A percentile compares a stretch with the other conserved stretches of the same genome.
Evolutionary conservation across 2,888 invertebrate species (phyloP).

Genomic region (Aplocera efformata): DNA sequence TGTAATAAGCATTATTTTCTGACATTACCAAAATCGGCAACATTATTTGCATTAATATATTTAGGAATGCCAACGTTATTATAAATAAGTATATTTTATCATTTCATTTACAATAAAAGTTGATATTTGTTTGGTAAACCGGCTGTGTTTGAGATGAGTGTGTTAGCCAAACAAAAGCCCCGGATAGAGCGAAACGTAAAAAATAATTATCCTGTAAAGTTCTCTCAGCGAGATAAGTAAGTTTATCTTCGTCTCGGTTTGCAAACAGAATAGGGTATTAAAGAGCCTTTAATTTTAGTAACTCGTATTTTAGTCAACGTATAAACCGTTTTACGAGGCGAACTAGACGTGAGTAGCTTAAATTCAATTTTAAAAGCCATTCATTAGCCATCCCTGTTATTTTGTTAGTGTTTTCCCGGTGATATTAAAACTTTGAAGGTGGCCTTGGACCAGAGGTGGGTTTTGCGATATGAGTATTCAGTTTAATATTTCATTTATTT

Average conservation of each 20-base stretch:
- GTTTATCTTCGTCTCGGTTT: slow-evolving; percentile 45
- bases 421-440: too few species aligned
- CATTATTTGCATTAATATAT: too few species aligned
- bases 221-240: slow-evolving; percentile 38
- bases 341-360: slow-evolving; percentile 58
- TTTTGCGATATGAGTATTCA: too few species aligned
- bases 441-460: too few species aligned
- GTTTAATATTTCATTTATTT: too few species aligned
- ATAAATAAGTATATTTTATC: too few species aligned
- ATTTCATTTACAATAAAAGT: too few species aligned
- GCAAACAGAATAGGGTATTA: slow-evolving; percentile 52
- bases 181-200: slow-evolving; percentile 8
- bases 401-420: too few species aligned
- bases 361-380: slow-evolving; percentile 46
- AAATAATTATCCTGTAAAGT: slow-evolving; percentile 31
- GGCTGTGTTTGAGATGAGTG: not conserved
- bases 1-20: too few species aligned
- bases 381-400: slow-evolving; percentile 34
- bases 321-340: slow-evolving; percentile 63
- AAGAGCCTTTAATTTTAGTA: slow-evolving; percentile 58
- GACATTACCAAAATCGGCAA: too few species aligned
- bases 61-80: too few species aligned
- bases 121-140: too few species aligned
- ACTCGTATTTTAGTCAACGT: slow-evolving; percentile 56
- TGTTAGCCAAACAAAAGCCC: not conserved